These are phyloP conservation scores for Trigoniulus corallinus DNA, from an alignment of 1,140 invertebrate genomes.

Conservation along the genomic window DNA sequence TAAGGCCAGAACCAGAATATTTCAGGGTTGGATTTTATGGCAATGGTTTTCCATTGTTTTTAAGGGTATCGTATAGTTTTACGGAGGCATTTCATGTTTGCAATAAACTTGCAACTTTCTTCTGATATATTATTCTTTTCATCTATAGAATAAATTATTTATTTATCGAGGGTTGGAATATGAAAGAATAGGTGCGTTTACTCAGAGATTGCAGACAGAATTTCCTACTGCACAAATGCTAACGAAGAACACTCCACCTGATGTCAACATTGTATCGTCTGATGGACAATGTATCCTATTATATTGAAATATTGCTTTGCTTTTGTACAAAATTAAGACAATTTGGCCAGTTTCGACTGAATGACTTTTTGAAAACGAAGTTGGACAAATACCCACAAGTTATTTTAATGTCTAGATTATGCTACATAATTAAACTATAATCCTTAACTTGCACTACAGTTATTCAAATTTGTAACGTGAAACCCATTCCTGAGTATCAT, in stretches of 20 bases:
- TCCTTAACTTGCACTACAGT: constrained; percentile 36
- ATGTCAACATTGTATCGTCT: constrained; percentile 63
- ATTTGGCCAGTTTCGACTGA: too few species aligned
- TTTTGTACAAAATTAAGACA: too few species aligned
- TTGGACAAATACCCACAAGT: too few species aligned
- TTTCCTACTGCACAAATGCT: constrained; percentile 81
- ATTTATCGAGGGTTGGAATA: constrained; percentile 92
- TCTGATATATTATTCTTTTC: constrained; percentile 5
- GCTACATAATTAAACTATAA: too few species aligned
- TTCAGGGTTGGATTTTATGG: constrained; percentile 95
- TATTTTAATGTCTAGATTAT: too few species aligned
- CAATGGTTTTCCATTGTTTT: constrained; percentile 78
- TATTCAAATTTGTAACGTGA: constrained; percentile 89
- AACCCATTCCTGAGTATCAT: constrained; percentile 51
- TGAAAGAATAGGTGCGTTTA: constrained; percentile 86
- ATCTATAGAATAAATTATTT: constrained; percentile 73
- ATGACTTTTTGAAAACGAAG: too few species aligned
- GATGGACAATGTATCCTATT: constrained; percentile 73
- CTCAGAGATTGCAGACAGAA: constrained; percentile 76
- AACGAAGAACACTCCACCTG: constrained; percentile 76
- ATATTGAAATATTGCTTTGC: constrained; percentile 10
- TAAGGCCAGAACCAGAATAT: constrained; percentile 84
- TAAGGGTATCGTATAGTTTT: constrained; percentile 53
- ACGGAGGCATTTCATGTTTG: not conserved
- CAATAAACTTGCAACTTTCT: constrained; percentile 7